Conservation (phyloP, 2,888 invertebrate genomes). For the Microchrysa polita region DNA sequence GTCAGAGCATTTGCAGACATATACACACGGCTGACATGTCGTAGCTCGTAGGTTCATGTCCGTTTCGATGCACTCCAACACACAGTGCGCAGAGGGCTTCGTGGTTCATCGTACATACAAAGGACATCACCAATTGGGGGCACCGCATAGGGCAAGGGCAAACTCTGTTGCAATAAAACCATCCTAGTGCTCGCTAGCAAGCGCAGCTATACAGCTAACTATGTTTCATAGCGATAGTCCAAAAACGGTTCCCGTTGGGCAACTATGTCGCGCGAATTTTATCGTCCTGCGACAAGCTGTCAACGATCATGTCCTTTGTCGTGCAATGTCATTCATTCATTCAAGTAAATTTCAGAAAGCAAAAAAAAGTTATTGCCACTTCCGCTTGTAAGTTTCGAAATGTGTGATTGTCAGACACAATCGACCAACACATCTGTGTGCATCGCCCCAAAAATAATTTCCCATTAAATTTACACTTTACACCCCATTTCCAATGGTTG, state of each 20-base stretch:
- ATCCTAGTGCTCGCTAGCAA: no score
- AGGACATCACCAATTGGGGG: neutral
- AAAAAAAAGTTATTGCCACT: slow-evolving; percentile 36
- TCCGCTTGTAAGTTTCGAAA: slow-evolving; percentile 41
- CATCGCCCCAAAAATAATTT: slow-evolving; percentile 43
- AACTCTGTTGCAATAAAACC: no score
- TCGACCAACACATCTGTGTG: slow-evolving; percentile 38
- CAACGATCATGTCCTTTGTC: slow-evolving; percentile 27
- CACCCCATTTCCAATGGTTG: slow-evolving; percentile 46
- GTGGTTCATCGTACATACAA: neutral
- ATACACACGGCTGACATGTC: slow-evolving; percentile 32
- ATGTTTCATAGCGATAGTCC: neutral
- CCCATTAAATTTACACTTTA: slow-evolving; percentile 47
- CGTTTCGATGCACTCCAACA: slow-evolving; percentile 11
- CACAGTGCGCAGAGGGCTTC: neutral
- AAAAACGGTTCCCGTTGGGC: neutral
- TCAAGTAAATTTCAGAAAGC: slow-evolving; percentile 37
- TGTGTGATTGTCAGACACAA: slow-evolving; percentile 42
- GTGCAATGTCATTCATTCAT: neutral
- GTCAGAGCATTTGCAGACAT: slow-evolving; percentile 32
- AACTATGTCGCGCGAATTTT: neutral
- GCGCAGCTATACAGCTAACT: neutral
- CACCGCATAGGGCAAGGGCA: no score
- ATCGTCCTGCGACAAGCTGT: slow-evolving; percentile 27
- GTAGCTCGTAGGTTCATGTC: slow-evolving; percentile 2